Base-by-base conservation (phyloP, 2,888 invertebrate species). In the Boloria selene region DNA sequence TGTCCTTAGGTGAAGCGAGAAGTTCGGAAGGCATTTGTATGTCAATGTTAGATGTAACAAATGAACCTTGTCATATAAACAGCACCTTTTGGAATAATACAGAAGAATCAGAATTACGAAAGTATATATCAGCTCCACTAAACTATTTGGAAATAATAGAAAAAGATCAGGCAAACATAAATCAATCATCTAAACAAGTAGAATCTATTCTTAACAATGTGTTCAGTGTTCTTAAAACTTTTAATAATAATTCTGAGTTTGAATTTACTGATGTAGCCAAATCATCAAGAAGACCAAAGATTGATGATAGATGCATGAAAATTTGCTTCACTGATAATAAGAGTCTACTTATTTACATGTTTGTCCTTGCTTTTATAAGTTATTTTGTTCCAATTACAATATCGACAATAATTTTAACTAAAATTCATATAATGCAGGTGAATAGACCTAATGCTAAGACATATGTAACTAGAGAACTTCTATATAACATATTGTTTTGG, bases 401-500 rank as follows among this genome's bases (percentile, higher is more conserved):
- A 65, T 90, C 90, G 52, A 83, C 83, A 13, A 72, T 88, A 17
- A 87, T 92, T 64, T 74, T 91, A 67, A 88, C 90, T 0, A 91
- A 87, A 76, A 88, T 91, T 71, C 85, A 90, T 70, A 63, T 78
- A 2, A 85, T 88, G 80, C 75, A 86, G 65, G 71, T 86, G 0
- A 86, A 85, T 67, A 84, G 79, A 65, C 68, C 79, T 1, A 81
- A 81, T 71, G 70, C 82, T 13, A 89, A 89, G 67, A 84, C 79
- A 1, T 86, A 83, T 81, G 84, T 89, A 1, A 86, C 81, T 16
- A 78, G 88, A 61, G 90, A 91, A 70, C 67, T 90, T n/a, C 68
- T 92, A 14, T 92, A 88, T 61, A 92, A 88, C 65, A 77, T 92
- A 52, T 73, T 92, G 14, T 90, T 92, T 73, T 92, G 92, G 92